phyloP scores from a whole-genome alignment of 2,797 vertebrate genomes.

The Phyllotis vaccarum region DNA sequence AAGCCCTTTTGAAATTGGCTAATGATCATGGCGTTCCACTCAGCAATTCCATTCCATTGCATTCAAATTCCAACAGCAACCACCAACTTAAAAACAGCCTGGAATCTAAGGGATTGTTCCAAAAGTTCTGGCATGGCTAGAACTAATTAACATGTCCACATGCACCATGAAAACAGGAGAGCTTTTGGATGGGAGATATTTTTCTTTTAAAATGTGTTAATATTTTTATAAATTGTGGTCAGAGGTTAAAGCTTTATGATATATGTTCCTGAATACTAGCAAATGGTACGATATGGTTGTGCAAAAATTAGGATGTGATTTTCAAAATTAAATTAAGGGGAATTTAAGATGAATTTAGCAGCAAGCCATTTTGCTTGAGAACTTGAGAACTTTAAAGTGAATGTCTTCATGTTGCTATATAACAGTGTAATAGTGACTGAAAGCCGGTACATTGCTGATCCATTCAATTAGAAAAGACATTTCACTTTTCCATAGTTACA shows the following conservation, averaged over 20 bases:
- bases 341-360: neutral
- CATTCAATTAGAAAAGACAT: neutral
- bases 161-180: neutral
- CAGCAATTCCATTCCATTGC: neutral
- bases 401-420: neutral
- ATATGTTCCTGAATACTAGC: neutral
- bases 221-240: conserved; percentile 14
- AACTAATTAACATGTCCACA: conserved; percentile 54
- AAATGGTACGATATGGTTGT: neutral
- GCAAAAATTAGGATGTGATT: conserved; percentile 21
- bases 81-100: conserved; percentile 1
- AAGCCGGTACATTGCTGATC: neutral
- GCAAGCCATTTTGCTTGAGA: conserved; percentile 1
- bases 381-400: conserved; percentile 34
- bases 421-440: neutral
- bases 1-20: conserved; percentile 60
- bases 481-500: conserved; percentile 43
- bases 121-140: conserved; percentile 2
- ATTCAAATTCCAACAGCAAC: conserved; percentile 61
- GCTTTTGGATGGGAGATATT: conserved; percentile 32
- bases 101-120: conserved; percentile 30
- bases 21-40: conserved; percentile 18
- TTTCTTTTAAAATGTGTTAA: conserved; percentile 28
- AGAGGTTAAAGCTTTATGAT: neutral
- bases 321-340: conserved; percentile 34